These are phyloP conservation scores for Eriosoma lanigerum DNA, from an alignment of 1,140 invertebrate genomes.

Conservation along the genomic window DNA sequence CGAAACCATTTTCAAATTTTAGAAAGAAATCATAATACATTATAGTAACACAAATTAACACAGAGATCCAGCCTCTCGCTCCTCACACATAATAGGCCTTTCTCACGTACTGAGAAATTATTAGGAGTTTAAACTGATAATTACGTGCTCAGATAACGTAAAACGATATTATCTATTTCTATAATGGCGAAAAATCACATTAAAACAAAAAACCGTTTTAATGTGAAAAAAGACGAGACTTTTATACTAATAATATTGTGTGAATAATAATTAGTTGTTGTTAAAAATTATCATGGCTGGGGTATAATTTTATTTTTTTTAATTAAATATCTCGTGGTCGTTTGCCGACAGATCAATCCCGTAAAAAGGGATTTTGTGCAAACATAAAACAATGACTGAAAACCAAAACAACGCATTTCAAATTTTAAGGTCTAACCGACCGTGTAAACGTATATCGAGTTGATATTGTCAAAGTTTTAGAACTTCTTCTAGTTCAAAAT, in stretches of 20 bases:
- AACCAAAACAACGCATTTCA: background rate
- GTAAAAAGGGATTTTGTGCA: too few species aligned
- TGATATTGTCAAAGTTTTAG: conserved; percentile 12
- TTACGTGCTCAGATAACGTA: conserved; percentile 31
- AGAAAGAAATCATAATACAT: too few species aligned
- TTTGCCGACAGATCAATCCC: too few species aligned
- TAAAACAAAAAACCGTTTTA: background rate
- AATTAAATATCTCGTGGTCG: background rate
- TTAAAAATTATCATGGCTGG: background rate
- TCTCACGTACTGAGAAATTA: background rate
- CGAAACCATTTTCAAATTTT: background rate
- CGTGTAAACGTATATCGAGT: background rate
- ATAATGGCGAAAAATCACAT: background rate
- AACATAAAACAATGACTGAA: background rate
- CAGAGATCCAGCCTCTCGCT: background rate
- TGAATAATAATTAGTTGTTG: background rate
- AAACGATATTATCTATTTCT: background rate
- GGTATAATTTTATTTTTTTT: background rate
- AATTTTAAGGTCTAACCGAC: background rate
- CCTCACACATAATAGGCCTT: background rate
- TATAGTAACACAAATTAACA: background rate
- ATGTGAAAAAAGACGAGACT: background rate
- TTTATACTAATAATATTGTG: background rate
- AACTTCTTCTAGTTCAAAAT: background rate
- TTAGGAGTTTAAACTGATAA: background rate